A percentile compares a stretch with the other conserved stretches of the same genome.
Evolutionary conservation across 2,888 invertebrate genomes (phyloP).

Genomic region (Brachyptera risi): DNA sequence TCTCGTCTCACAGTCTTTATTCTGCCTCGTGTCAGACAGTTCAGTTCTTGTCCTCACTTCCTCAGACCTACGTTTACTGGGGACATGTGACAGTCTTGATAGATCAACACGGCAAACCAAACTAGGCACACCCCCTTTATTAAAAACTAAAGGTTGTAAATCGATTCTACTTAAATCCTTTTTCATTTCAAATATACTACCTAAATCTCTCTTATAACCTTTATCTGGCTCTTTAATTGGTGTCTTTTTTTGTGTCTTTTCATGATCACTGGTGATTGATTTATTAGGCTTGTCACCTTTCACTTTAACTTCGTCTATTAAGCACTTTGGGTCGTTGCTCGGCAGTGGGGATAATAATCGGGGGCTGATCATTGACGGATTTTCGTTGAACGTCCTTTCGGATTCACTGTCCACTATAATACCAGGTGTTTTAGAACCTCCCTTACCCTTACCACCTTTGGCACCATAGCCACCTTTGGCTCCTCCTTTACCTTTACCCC

Average conservation of each 20-base stretch:
- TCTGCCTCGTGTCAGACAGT: conserved; percentile 48
- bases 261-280: not conserved
- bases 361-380: conserved; percentile 38
- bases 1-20: not conserved
- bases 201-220: not conserved
- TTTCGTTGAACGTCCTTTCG: conserved; percentile 43
- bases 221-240: not conserved
- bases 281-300: not conserved
- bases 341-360: conserved; percentile 39
- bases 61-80: conserved; percentile 44
- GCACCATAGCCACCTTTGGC: conserved; percentile 40
- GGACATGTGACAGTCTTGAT: conserved; percentile 42
- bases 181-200: too few relatives aligned
- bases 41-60: conserved; percentile 51
- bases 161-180: too few relatives aligned
- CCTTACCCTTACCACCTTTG: conserved; percentile 59
- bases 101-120: conserved; percentile 48
- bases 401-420: conserved; percentile 63
- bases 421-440: conserved; percentile 48
- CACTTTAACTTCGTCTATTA: not conserved
- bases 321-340: conserved; percentile 34
- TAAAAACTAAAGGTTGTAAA: too few relatives aligned
- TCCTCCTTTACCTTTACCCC: conserved; percentile 34
- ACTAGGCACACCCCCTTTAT: conserved; percentile 42
- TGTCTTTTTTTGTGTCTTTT: not conserved